Base-by-base conservation (phyloP, 2,113 vertebrate genomes). In the Xenopus laevis region DNA sequence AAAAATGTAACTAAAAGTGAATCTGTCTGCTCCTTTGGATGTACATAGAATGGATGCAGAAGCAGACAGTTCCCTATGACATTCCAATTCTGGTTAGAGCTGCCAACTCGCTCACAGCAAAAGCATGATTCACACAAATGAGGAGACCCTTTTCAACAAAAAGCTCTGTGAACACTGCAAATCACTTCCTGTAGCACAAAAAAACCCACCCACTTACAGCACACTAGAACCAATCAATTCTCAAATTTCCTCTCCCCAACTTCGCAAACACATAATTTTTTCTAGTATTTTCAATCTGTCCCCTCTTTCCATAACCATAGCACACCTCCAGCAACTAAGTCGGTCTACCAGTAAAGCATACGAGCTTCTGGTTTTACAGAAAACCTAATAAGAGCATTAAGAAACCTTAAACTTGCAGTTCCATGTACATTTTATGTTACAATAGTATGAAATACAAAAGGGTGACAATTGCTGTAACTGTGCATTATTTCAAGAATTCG, bases 121-220 rank as follows among this genome's bases (percentile, higher is more conserved):
- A 92, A 94, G 95, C 95, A 96, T 98, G 97, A 98, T 92, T 98
- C 97, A 97, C 95, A 94, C 91, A 86, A 94, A 92, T 91, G 93
- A 96, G 91, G 93, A 96, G 95, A 96, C 91, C 95, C 95, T 96
- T 94, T 94, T 94, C 95, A 95, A 98, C 95, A 98, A 98, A 96
- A 98, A 96, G 92, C 94, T 96, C 93, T 93, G 93, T 95, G 94
- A 96, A 94, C 92, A 92, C 95, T 90, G 94, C 94, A 95, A 96
- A 97, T 94, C 96, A 97, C 95, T 98, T 98, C 96, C 95, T 96
- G 95, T 95, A 93, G 91, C 86, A 92, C 82, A 83, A 87, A 88
- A 90, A 89, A 82, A 91, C 88, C 86, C 93, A 95, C 95, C 93
- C 95, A 94, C 95, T 93, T 94, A 95, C 89, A 94, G 94, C 94